phyloP scores from a whole-genome alignment of 1,140 invertebrate genomes.

The Drosophila santomea region DNA sequence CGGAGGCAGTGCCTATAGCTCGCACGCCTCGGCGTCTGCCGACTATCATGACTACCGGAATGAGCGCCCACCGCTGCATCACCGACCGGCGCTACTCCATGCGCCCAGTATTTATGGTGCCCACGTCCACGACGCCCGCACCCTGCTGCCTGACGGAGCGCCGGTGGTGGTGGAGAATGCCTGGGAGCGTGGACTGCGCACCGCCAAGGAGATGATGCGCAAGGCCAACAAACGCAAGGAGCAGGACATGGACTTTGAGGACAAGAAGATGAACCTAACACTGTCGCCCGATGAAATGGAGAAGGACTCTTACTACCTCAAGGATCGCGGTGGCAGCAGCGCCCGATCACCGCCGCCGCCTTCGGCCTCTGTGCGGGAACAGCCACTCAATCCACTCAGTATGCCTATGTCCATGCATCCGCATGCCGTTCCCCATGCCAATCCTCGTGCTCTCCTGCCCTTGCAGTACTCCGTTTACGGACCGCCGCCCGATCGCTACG shows the following conservation, averaged over 20 bases:
- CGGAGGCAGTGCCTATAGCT: conserved; percentile 71
- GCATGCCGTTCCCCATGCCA: conserved; percentile 50
- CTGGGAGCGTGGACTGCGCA: conserved; percentile 95
- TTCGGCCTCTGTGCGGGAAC: conserved; percentile 34
- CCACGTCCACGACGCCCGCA: conserved; percentile 81
- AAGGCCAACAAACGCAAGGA: conserved; percentile 97
- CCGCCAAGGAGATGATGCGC: conserved; percentile 96
- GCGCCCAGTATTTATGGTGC: conserved; percentile 71
- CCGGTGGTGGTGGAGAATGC: conserved; percentile 90
- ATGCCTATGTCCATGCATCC: conserved; percentile 26
- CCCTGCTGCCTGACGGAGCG: conserved; percentile 80
- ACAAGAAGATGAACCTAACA: conserved; percentile 95
- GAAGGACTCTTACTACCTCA: conserved; percentile 93
- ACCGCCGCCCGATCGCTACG: conserved; percentile 65
- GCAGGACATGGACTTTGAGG: conserved; percentile 97
- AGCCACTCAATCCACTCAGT: conserved; percentile 34
- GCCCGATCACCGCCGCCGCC: conserved; percentile 30
- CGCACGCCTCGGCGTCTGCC: conserved; percentile 28
- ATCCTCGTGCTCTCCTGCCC: conserved; percentile 54
- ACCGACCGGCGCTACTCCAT: conserved; percentile 82
- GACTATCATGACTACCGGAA: conserved; percentile 85
- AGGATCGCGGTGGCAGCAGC: conserved; percentile 79
- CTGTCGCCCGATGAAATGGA: conserved; percentile 93
- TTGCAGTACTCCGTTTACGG: conserved; percentile 66
- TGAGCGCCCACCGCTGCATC: conserved; percentile 84